Evolutionary conservation across 1,140 invertebrate species (phyloP).

Genomic region (Bombus ignitus): DNA sequence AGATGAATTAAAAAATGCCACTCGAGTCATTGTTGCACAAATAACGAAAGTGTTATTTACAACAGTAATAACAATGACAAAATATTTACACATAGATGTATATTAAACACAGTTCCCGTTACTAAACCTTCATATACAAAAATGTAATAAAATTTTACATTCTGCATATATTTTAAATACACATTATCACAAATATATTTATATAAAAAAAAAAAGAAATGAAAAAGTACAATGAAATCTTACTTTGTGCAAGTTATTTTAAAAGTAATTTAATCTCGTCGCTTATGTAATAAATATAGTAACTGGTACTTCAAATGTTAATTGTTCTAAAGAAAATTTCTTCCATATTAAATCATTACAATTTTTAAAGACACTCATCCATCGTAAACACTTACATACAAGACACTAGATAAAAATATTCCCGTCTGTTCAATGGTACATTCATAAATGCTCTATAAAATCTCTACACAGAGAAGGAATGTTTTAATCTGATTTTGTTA

Average conservation of each 20-base stretch:
- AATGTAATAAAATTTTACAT: neutral
- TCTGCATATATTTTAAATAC: constrained; percentile 2
- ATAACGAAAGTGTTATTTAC: neutral
- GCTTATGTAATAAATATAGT: constrained; percentile 6
- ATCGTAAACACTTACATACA: neutral
- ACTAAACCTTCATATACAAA: neutral
- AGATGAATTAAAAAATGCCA: neutral
- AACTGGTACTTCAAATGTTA: neutral
- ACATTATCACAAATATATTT: neutral
- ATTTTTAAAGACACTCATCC: neutral
- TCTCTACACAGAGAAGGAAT: constrained; percentile 33
- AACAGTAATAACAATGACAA: neutral
- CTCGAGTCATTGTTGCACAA: neutral
- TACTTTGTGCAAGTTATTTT: neutral
- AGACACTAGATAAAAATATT: constrained; percentile 35
- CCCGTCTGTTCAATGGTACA: neutral
- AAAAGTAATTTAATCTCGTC: neutral
- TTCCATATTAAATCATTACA: constrained; percentile 10
- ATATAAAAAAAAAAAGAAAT: neutral
- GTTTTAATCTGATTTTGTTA: constrained; percentile 64
- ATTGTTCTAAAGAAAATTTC: neutral
- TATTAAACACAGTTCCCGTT: neutral
- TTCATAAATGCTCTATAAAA: constrained; percentile 36
- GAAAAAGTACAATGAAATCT: neutral
- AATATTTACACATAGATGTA: constrained; percentile 17